Evolutionary conservation across 2,888 invertebrate species (phyloP).

Genomic region (Heliconius hortense): DNA sequence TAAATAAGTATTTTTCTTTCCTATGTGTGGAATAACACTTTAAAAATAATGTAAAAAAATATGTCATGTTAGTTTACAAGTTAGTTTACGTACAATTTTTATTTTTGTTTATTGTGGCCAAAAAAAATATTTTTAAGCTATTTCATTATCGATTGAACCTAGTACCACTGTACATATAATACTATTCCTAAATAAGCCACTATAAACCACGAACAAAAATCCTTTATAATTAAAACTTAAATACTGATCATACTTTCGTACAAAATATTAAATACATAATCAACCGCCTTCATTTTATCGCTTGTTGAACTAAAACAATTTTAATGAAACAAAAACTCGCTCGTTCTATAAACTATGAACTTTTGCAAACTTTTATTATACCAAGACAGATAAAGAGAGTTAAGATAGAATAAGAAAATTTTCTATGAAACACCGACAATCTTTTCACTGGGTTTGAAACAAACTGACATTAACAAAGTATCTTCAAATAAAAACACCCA

Average conservation of each 20-base stretch:
- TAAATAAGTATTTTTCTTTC: too few relatives aligned
- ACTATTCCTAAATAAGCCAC: neutral
- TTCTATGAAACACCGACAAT: slow-evolving; percentile 21
- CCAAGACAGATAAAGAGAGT: slow-evolving; percentile 17
- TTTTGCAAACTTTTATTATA: slow-evolving; percentile 20
- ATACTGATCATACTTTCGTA: neutral
- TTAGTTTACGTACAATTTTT: too few relatives aligned
- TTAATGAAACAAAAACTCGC: slow-evolving; percentile 33
- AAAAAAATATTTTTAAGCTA: too few relatives aligned
- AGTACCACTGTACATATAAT: neutral
- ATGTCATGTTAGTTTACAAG: too few relatives aligned
- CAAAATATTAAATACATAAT: slow-evolving; percentile 15
- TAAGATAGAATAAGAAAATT: slow-evolving; percentile 1
- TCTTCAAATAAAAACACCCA: neutral
- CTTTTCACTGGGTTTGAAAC: slow-evolving; percentile 3
- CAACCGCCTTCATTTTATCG: slow-evolving; percentile 16
- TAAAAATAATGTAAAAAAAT: too few relatives aligned
- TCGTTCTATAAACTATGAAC: slow-evolving; percentile 31
- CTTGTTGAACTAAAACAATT: slow-evolving; percentile 32
- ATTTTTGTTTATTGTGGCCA: too few relatives aligned
- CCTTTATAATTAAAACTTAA: neutral
- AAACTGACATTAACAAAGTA: slow-evolving; percentile 22
- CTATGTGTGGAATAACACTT: too few relatives aligned
- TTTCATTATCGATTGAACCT: neutral
- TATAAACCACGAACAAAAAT: neutral